Evolutionary conservation across 2,113 vertebrate genomes (phyloP), one percentile per base, ranked within the genome.

Genomic region (Pelecanoides urinatrix): DNA sequence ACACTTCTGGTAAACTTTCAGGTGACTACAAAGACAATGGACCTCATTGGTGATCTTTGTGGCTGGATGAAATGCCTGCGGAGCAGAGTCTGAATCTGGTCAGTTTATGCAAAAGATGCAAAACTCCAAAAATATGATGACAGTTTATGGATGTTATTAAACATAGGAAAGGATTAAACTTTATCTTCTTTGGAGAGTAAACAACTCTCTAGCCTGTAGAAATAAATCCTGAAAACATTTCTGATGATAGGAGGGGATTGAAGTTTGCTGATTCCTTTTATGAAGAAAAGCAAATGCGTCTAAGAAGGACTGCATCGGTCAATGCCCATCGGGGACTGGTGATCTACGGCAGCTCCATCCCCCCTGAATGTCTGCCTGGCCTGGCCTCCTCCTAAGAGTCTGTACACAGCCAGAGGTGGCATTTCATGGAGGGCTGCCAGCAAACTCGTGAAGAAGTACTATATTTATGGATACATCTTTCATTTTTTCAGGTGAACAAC

Each of bases 171-270:
- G 25, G 96, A 97, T 94, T 95, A 80, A 92, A 68, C 23, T 92
- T 96, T 86, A 90, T 97, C 90, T 95, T 71, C 15, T 94, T 93
- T 95, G 90, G 83, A 92, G 84, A 95, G 93, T 88, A 92, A 96
- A 86, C 56, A 92, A 16, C n/a, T 90, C 36, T 90, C 79, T 92
- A 78, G 61, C 45, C 52, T 79, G 20, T 81, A 70, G 80, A 88
- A 96, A 68, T 96, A 96, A 92, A 95, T 86, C 72, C 84, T 88
- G 70, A 80, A 97, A 96, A 79, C 36, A 21, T 90, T 92, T 95
- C 86, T 90, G 52, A 42, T 95, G 32, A 79, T 67, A 80, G 70
- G 62, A 86, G 45, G 59, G 53, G 62, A 89, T 50, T 94, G 92
- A 88, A 82, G 55, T 88, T 93, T 74, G 22, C 25, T 52, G 17